Base-by-base conservation (phyloP, 2,888 invertebrate species). In the Aphidoletes aphidimyza region DNA sequence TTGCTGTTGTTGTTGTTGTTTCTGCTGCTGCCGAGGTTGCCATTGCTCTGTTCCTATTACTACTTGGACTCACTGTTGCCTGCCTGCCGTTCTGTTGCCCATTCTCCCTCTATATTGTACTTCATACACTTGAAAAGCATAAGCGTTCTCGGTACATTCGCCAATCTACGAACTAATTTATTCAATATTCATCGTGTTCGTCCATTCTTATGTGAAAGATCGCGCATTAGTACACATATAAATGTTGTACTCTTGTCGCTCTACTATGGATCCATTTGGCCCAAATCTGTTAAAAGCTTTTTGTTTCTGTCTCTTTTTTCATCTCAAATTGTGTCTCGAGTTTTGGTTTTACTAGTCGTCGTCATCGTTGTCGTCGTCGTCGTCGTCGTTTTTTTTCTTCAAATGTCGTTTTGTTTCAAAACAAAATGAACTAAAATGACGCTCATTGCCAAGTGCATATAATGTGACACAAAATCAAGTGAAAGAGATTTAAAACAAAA, bases 281-380 rank as follows among this genome's bases (percentile, higher is more conserved):
- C 69, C 69, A 69, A 69, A 69, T 69, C 30, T 69, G 69, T 69
- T 69, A 69, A 69, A 69, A 26, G 69, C 69, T 69, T 30, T 69
- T 54, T 54, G 8, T 54, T 54, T 22, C 39, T 39, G 6, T 39
- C 39, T 39, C 39, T 39, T 11, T 39, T 11, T 39, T 11, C 11
- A 5, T 39, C 39, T 39, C 39, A 8, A 39, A 8, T 11, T 39
- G 11, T 39, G 6, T 39, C 39, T 39, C 11, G n/a, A 11, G 6
- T 39, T 11, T 39, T 39, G 39, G 11, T 39, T 11, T 39, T 11
- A 39, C 11, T 39, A 39, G 5, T 39, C 6, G 6, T 39, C 11
- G 11, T 39, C n/a, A n/a, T 39, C 39, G 39, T 11, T 39, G 5
- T 39, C 39, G 5, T 39, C 11, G 6, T 54, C 22, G 3, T 54